Base-by-base conservation (phyloP, 2,113 vertebrate species). In the Eulemur rufifrons region DNA sequence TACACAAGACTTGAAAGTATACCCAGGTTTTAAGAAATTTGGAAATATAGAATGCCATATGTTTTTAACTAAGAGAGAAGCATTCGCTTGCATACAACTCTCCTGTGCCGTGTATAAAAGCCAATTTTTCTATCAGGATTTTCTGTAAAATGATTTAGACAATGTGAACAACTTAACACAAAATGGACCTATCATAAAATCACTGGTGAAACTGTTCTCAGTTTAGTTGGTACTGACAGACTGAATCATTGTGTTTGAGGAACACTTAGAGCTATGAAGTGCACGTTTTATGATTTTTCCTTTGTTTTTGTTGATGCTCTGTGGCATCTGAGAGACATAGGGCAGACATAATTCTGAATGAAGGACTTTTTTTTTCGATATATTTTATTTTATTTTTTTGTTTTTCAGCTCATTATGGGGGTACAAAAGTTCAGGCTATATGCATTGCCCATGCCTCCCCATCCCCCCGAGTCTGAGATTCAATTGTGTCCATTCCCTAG, bases 41-140 rank as follows among this genome's bases (percentile, higher is more conserved):
- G 34, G 37, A 63, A 91, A 68, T 6, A 71, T 54, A 14, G 37
- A 78, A 63, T 87, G 8, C 3, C 71, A 73, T 88, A 14, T 82
- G 21, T 90, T 85, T 94, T 89, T 50, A 90, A 76, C 32, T 80
- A 71, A 84, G 37, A 81, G 27, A 82, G 93, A 95, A 93, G 5
- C 45, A 81, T 42, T 90, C 91, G 14, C 39, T 95, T 87, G 21
- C 32, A 42, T 13, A 68, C 29, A 94, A 8, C 6, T 87, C 21
- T 85, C 39, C 3, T 39, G 82, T 94, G 32, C 37, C 25, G 11
- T 78, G 29, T 52, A 3, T 29, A 92, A 69, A 21, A 91, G 50
- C 23, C 6, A 50, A 1, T 63, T 81, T 95, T 86, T 86, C 69
- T 81, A 13, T 93, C 27, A 76, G 71, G 37, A 45, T 50, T 91